Conservation (phyloP, 1,140 invertebrate genomes). For the Olivierus martensii region DNA sequence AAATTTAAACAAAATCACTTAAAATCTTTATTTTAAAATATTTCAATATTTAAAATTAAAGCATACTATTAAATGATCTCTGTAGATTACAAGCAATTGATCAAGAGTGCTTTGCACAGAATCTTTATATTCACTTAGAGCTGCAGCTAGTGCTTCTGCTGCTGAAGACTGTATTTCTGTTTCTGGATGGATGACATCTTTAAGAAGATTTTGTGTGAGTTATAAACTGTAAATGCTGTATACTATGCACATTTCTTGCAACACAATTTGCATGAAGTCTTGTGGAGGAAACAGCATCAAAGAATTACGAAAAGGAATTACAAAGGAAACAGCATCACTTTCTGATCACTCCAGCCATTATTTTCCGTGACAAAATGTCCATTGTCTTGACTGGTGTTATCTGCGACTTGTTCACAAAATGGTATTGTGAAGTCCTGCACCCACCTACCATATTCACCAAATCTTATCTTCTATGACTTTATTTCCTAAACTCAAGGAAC, state of each 20-base stretch:
- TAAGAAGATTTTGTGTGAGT: constrained; percentile 39
- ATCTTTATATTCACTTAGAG: constrained; percentile 42
- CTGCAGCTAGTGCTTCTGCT: constrained; percentile 52
- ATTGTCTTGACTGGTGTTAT: no score
- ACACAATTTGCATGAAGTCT: no score
- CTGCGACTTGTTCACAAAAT: no score
- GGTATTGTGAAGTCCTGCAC: no score
- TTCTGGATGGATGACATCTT: constrained; percentile 62
- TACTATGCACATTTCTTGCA: no score
- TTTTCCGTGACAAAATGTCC: neutral
- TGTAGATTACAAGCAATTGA: constrained; percentile 55
- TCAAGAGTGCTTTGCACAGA: constrained; percentile 43
- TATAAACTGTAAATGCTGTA: constrained; percentile 39
- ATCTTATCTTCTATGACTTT: no score
- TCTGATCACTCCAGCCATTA: no score
- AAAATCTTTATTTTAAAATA: neutral
- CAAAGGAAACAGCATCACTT: neutral
- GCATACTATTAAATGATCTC: constrained; percentile 31
- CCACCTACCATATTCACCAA: no score
- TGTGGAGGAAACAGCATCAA: no score
- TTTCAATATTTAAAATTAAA: neutral
- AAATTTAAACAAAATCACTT: neutral
- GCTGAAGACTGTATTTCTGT: constrained; percentile 62
- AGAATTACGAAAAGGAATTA: neutral
- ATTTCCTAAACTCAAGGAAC: no score